These are phyloP conservation scores for Nyctibius bracteatus DNA, from an alignment of 2,113 vertebrate genomes.

Conservation along the genomic window DNA sequence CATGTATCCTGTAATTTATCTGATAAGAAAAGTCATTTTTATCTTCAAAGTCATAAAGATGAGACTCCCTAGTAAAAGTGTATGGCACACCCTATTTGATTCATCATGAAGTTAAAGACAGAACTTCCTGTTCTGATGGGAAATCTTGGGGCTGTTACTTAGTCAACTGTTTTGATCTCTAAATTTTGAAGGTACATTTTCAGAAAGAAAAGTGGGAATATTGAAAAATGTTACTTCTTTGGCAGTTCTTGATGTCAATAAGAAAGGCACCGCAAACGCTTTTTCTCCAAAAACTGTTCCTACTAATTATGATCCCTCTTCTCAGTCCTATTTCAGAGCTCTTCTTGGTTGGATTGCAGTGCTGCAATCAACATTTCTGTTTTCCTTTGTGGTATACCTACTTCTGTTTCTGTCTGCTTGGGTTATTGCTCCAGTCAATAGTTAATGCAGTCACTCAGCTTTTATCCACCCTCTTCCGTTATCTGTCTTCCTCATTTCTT, in stretches of 20 bases:
- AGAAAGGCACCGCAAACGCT: neutral
- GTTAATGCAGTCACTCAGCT: neutral
- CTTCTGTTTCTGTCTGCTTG: neutral
- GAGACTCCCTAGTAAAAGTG: slow-evolving; percentile 42
- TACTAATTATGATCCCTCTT: neutral
- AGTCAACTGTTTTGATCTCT: neutral
- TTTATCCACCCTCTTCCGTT: neutral
- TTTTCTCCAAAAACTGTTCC: neutral
- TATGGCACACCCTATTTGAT: slow-evolving; percentile 56
- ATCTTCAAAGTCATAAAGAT: slow-evolving; percentile 44
- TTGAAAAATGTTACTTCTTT: neutral
- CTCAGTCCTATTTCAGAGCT: neutral
- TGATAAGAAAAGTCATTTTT: slow-evolving; percentile 53
- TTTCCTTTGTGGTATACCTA: neutral
- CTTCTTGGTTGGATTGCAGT: neutral
- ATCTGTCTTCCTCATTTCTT: neutral
- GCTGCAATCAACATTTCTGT: neutral
- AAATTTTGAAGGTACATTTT: neutral
- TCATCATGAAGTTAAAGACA: slow-evolving; percentile 35
- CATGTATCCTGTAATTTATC: slow-evolving; percentile 47
- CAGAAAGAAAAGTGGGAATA: neutral
- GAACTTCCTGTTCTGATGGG: neutral
- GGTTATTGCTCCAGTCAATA: neutral
- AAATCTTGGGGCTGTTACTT: neutral
- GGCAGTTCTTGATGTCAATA: neutral